Base-by-base conservation (phyloP, 2,888 invertebrate species). In the Gymnosoma rotundatum region DNA sequence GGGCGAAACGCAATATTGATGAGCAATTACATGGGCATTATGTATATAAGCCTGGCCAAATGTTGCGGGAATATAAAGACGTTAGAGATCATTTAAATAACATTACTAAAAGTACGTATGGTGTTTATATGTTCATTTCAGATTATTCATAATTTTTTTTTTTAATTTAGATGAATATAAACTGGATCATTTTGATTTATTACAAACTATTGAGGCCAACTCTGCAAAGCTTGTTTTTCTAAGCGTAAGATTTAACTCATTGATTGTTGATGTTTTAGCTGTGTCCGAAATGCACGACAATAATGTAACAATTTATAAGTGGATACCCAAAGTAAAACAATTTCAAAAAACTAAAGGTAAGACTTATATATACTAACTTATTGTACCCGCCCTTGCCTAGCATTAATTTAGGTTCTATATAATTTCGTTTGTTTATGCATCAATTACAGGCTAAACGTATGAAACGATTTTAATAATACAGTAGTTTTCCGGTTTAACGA, bases 261-360 rank as follows among this genome's bases (percentile, higher is more conserved):
- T 58, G 4, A 61, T 86, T 18, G 42, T 87, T 7, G 89, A 91
- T 86, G 16, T 88, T 0, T 86, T 92, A 50, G 87, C 83, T 4
- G 67, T 90, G 9, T 83, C 89, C 9, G 86, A 89, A 75, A 73
- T 64, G 4, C 69, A 69, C 3, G 70, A 83, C 0, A 78, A 75
- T 2, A 78, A 72, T 45, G 60, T 78, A 4, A 21, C 85, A 12
- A 88, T 85, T 32, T 91, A 88, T 67, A 87, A 76, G 12, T 92
- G 91, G 92, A 81, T 89, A 2, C 25, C 70, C 10, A 38, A 83
- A 10, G 66, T 79, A 16, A 79, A 88, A 21, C 72, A 86, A 14
- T 91, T 91, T 67, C 63, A 78, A 3, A 64, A 78, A 32, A 88
- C 88, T 83, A 69, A 88, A 87, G 88, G 92, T 91, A 87, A 91